Evolutionary conservation across 2,888 invertebrate species (phyloP).

Genomic region (Drosophila dives): DNA sequence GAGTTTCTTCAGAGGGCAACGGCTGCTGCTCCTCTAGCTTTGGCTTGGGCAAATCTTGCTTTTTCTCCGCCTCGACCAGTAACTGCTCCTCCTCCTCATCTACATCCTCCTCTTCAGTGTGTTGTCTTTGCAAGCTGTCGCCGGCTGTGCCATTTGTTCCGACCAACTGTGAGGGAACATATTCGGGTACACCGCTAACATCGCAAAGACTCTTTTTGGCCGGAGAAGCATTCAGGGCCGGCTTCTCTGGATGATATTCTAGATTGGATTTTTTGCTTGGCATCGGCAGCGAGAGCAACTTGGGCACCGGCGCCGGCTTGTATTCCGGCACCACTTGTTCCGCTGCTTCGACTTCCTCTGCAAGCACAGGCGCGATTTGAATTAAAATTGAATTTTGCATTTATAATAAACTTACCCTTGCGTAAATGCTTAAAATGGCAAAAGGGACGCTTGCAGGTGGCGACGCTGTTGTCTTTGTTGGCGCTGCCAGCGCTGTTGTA

Average conservation of each 20-base stretch:
- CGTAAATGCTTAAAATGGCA: slow-evolving; percentile 96
- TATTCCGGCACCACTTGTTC: slow-evolving; percentile 73
- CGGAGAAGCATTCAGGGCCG: slow-evolving; percentile 81
- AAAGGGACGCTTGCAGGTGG: slow-evolving; percentile 93
- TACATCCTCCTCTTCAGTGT: slow-evolving; percentile 15
- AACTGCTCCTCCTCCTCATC: slow-evolving; percentile 30
- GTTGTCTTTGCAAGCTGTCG: slow-evolving; percentile 24
- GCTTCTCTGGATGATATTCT: slow-evolving; percentile 84
- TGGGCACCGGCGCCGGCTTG: slow-evolving; percentile 83
- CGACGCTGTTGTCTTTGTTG: slow-evolving; percentile 87
- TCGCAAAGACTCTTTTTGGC: slow-evolving; percentile 50
- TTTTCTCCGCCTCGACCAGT: slow-evolving; percentile 17
- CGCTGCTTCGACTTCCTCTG: slow-evolving; percentile 68
- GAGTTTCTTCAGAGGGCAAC: slow-evolving; percentile 19
- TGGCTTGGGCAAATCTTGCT: slow-evolving; percentile 1
- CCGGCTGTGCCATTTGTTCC: slow-evolving; percentile 28
- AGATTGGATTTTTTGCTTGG: slow-evolving; percentile 78
- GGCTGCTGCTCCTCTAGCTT: slow-evolving; percentile 9
- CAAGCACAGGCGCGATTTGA: slow-evolving; percentile 12
- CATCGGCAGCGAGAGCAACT: slow-evolving; percentile 77
- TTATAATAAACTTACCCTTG: slow-evolving; percentile 86
- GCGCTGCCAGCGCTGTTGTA: slow-evolving; percentile 87
- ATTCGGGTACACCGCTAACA: slow-evolving; percentile 73
- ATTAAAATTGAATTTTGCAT: neutral
- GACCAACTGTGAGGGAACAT: slow-evolving; percentile 74